A percentile compares a stretch with the other conserved stretches of the same genome.
These are phyloP conservation scores for Sitophilus oryzae DNA, from an alignment of 1,140 invertebrate species.

Conservation along the genomic window DNA sequence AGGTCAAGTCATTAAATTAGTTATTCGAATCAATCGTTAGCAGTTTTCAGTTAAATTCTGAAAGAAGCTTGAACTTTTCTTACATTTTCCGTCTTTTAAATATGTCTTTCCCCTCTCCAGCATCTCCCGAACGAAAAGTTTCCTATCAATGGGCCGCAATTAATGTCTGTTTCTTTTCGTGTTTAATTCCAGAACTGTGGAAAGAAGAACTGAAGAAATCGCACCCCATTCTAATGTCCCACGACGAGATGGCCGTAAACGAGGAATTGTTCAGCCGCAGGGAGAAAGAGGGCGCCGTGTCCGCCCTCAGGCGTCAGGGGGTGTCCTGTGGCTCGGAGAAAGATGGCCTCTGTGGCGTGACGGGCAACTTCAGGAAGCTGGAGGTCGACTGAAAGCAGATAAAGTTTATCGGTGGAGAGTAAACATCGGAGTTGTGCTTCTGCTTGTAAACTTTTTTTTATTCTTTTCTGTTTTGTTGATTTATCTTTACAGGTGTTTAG, in stretches of 20 bases:
- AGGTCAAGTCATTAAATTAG: too few relatives aligned
- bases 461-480: too few relatives aligned
- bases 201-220: slow-evolving; percentile 47
- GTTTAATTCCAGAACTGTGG: slow-evolving; percentile 42
- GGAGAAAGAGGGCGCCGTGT: slow-evolving; percentile 65
- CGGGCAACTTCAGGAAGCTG: slow-evolving; percentile 71
- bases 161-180: slow-evolving; percentile 9
- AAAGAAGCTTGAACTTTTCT: too few relatives aligned
- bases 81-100: too few relatives aligned
- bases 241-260: slow-evolving; percentile 52
- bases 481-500: too few relatives aligned
- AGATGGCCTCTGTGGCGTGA: slow-evolving; percentile 62
- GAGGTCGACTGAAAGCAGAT: slow-evolving; percentile 67
- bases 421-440: too few relatives aligned
- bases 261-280: slow-evolving; percentile 39
- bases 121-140: slow-evolving; percentile 1
- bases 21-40: too few relatives aligned
- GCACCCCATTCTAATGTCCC: slow-evolving; percentile 44
- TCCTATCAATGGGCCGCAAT: slow-evolving; percentile 9
- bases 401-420: too few relatives aligned
- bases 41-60: too few relatives aligned
- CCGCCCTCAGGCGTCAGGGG: slow-evolving; percentile 52
- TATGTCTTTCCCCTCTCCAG: neutral
- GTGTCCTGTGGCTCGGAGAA: slow-evolving; percentile 53
- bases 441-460: too few relatives aligned